phyloP scores from a whole-genome alignment of 2,888 invertebrate species.

The Callinectes sapidus region DNA sequence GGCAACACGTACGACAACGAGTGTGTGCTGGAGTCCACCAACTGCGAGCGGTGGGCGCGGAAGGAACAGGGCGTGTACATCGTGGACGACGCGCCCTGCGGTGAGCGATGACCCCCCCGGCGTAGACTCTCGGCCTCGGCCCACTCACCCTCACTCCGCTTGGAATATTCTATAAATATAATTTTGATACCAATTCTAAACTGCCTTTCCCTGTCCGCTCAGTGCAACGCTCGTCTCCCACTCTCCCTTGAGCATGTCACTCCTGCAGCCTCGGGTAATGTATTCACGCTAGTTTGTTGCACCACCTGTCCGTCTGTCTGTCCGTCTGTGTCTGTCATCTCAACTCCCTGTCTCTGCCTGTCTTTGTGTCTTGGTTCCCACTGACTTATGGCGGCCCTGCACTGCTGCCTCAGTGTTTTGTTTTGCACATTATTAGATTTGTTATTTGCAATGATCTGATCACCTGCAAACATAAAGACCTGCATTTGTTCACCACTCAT shows the following conservation, averaged over 20 bases:
- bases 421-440: neutral
- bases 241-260: constrained; percentile 9
- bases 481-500: neutral
- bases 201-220: constrained; percentile 27
- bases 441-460: neutral
- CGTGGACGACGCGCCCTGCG: constrained; percentile 25
- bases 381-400: neutral
- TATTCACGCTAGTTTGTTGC: neutral
- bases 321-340: no score
- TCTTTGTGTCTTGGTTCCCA: neutral
- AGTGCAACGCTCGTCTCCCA: neutral
- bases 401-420: neutral
- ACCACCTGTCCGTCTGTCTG: neutral
- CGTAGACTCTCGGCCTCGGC: neutral
- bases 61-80: neutral
- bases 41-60: constrained; percentile 20
- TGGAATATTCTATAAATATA: constrained; percentile 8
- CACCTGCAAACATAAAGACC: neutral
- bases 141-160: neutral
- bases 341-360: no score
- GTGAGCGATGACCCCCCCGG: constrained; percentile 29
- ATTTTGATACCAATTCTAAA: neutral
- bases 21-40: constrained; percentile 29
- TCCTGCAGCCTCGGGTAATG: constrained; percentile 7
- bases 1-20: constrained; percentile 34